Percentiles rank a stretch among this genome's conserved stretches.
Evolutionary conservation across 2,797 vertebrate genomes (phyloP).

Genomic region (Diplodus sargus): DNA sequence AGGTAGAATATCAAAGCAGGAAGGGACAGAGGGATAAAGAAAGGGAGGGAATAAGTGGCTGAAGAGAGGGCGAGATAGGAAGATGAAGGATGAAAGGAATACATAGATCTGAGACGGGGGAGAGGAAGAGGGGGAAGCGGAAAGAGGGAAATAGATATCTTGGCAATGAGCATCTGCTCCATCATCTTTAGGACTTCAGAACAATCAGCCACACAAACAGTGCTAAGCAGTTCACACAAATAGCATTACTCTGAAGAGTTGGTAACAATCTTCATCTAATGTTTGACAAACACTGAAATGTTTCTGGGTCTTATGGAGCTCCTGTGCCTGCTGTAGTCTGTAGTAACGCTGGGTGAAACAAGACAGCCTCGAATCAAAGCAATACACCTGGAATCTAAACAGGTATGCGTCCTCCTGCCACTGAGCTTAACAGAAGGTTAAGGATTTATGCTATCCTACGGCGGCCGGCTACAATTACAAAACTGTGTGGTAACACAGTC

Average conservation of each 20-base stretch:
- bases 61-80: constrained; percentile 18
- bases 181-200: constrained; percentile 59
- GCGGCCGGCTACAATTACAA: background rate
- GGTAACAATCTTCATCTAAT: constrained; percentile 43
- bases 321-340: constrained; percentile 4
- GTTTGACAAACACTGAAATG: constrained; percentile 43
- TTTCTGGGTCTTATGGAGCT: constrained; percentile 44
- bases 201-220: constrained; percentile 63
- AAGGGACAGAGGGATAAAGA: constrained; percentile 11
- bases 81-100: constrained; percentile 42
- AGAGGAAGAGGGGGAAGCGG: background rate
- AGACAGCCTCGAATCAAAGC: constrained; percentile 27
- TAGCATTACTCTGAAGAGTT: constrained; percentile 39
- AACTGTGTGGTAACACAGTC: background rate
- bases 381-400: constrained; percentile 6
- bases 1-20: constrained; percentile 5
- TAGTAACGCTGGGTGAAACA: constrained; percentile 9
- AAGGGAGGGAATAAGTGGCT: constrained; percentile 34
- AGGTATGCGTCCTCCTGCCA: constrained; percentile 9
- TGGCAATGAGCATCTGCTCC: constrained; percentile 62
- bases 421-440: constrained; percentile 3
- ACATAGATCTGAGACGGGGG: constrained; percentile 30
- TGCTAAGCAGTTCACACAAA: constrained; percentile 48
- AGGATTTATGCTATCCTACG: background rate
- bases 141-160: constrained; percentile 39